Percentiles rank a stretch among this genome's conserved stretches.
These are phyloP conservation scores for Danio kyathit DNA, from an alignment of 2,797 vertebrate species.

Conservation along the genomic window DNA sequence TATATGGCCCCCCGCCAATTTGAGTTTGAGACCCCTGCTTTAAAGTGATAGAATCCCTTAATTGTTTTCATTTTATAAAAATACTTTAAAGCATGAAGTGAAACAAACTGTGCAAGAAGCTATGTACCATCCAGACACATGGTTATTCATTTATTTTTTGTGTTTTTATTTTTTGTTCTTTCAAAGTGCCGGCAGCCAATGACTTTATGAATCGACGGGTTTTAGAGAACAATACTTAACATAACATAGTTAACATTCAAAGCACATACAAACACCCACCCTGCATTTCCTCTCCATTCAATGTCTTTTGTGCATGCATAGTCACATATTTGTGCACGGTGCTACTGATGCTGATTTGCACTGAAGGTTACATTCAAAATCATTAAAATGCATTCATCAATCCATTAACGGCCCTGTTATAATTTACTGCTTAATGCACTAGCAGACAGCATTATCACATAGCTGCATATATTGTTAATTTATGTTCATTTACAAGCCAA, in stretches of 20 bases:
- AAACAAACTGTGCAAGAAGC: no score
- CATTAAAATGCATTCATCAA: not conserved
- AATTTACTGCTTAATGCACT: conserved; percentile 25
- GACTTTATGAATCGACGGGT: not conserved
- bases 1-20: no score
- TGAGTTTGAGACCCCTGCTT: no score
- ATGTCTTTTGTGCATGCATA: not conserved
- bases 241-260: not conserved
- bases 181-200: no score
- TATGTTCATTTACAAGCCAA: conserved; percentile 11
- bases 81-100: no score
- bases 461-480: not conserved
- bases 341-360: not conserved
- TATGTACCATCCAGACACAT: no score
- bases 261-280: not conserved
- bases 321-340: not conserved
- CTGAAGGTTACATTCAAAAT: not conserved
- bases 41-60: no score
- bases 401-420: conserved; percentile 1
- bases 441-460: not conserved
- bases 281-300: not conserved
- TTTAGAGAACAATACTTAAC: not conserved
- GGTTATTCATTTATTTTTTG: no score
- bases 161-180: no score
- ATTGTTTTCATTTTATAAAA: no score